phyloP scores from a whole-genome alignment of 2,113 vertebrate genomes.

The Vanacampus margaritifer region DNA sequence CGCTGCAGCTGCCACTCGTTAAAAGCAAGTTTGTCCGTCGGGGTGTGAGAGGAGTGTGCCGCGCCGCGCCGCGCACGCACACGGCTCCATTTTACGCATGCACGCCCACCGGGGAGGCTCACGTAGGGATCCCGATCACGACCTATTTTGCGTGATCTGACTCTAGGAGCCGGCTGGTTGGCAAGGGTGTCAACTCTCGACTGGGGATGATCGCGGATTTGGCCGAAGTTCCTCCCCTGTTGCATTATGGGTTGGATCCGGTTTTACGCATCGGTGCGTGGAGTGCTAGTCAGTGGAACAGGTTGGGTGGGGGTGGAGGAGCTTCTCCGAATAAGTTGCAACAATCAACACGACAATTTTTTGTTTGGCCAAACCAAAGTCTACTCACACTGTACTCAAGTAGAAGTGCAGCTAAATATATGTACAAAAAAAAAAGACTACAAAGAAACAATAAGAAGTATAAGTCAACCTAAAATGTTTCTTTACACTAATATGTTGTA shows the following conservation, averaged over 20 bases:
- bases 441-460: too few relatives aligned
- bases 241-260: slow-evolving; percentile 4
- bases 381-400: neutral
- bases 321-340: neutral
- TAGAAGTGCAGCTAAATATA: too few relatives aligned
- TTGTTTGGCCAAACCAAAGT: neutral
- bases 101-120: slow-evolving; percentile 25
- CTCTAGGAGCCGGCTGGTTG: slow-evolving; percentile 35
- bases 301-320: slow-evolving; percentile 2
- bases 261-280: neutral
- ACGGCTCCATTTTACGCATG: slow-evolving; percentile 59
- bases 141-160: slow-evolving; percentile 2
- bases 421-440: too few relatives aligned
- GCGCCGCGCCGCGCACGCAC: slow-evolving; percentile 27
- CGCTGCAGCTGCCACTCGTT: slow-evolving; percentile 16
- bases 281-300: neutral
- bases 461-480: too few relatives aligned
- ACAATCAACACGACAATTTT: neutral
- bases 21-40: neutral
- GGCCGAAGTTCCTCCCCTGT: neutral
- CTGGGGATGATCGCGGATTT: neutral
- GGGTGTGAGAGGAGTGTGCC: slow-evolving; percentile 15
- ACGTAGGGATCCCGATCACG: neutral
- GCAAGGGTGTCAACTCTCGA: slow-evolving; percentile 12
- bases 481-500: too few relatives aligned